Conservation (phyloP, 1,140 invertebrate species). For the Tetramorium alpestre region DNA sequence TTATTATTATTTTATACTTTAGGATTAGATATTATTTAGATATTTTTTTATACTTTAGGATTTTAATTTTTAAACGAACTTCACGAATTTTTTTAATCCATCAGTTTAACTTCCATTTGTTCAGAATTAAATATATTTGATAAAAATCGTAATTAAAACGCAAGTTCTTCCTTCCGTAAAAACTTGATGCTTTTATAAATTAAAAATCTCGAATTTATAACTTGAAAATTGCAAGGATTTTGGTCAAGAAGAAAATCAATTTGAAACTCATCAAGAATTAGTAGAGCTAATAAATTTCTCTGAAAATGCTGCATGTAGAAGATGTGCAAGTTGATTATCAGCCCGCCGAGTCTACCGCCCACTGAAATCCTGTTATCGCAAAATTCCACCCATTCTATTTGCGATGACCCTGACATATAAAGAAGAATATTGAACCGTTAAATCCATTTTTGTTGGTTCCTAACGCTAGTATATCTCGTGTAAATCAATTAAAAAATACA, state of each 20-base stretch:
- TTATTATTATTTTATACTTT: not conserved
- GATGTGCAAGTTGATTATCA: not conserved
- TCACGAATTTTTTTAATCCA: not conserved
- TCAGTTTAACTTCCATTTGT: not conserved
- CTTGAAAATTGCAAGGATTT: not conserved
- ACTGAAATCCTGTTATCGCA: conserved; percentile 9
- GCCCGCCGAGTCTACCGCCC: not conserved
- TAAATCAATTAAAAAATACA: not conserved
- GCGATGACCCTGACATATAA: not conserved
- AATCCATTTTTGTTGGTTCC: not conserved
- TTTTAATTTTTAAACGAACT: not conserved
- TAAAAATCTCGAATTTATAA: not conserved
- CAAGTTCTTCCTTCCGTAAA: not conserved
- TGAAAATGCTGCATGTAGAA: not conserved
- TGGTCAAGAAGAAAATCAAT: not conserved
- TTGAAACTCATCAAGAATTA: not conserved
- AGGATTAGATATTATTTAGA: no score
- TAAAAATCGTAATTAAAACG: not conserved
- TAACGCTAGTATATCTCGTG: not conserved
- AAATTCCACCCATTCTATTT: not conserved
- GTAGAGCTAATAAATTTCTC: not conserved
- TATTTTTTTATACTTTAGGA: not conserved
- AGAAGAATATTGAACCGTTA: not conserved
- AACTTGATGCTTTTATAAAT: not conserved
- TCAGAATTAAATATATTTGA: not conserved